Conservation (phyloP, 2,113 vertebrate genomes). For the Hippolais icterina region DNA sequence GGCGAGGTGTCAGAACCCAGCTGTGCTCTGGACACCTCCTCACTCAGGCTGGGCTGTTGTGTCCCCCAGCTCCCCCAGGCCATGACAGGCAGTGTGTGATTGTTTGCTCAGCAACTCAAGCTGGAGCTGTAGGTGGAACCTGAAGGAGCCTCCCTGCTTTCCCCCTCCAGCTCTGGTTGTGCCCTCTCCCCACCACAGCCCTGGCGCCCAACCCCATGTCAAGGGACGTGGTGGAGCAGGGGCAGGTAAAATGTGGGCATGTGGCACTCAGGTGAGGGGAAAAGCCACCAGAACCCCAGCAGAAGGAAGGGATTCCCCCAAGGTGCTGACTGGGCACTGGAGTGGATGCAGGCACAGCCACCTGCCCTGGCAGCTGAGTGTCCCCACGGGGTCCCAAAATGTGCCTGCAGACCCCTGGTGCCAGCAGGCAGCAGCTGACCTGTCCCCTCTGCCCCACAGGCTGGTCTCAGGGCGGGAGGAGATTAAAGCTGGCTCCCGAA, state of each 20-base stretch:
- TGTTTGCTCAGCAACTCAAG: background rate
- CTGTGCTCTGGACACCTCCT: background rate
- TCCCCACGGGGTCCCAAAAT: rapidly evolving
- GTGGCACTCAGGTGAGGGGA: background rate
- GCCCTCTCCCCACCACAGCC: rapidly evolving
- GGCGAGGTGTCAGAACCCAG: background rate
- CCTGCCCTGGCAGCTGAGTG: background rate
- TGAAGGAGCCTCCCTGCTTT: rapidly evolving
- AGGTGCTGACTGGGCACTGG: rapidly evolving
- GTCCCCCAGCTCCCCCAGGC: background rate
- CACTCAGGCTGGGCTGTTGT: rapidly evolving
- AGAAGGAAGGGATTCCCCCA: background rate
- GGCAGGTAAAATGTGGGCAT: background rate
- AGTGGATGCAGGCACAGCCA: background rate
- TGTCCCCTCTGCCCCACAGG: conserved; percentile 54
- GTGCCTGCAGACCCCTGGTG: background rate
- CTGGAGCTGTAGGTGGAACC: background rate
- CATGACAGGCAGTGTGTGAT: background rate
- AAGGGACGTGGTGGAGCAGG: rapidly evolving
- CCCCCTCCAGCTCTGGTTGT: background rate
- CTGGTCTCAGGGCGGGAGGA: conserved; percentile 87
- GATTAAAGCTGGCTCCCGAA: conserved; percentile 78
- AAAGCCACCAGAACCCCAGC: background rate
- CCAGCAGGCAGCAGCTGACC: background rate
- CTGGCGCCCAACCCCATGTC: background rate